A percentile compares a stretch with the other conserved stretches of the same genome.
phyloP scores from a whole-genome alignment of 1,140 invertebrate genomes.

The Neotoxoptera formosana region DNA sequence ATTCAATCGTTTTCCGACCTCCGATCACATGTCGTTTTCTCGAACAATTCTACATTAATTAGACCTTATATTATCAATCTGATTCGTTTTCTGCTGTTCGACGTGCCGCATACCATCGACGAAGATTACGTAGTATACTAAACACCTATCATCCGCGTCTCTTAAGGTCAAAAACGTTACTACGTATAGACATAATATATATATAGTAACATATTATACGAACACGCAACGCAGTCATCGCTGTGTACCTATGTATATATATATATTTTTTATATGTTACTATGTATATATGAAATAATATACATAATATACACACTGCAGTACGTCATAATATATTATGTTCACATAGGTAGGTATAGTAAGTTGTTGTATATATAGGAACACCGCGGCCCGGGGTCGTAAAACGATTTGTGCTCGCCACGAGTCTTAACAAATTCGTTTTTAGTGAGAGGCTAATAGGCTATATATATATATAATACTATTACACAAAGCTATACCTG shows the following conservation, averaged over 20 bases:
- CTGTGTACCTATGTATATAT: not conserved
- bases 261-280: too few relatives aligned
- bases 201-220: too few relatives aligned
- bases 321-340: not conserved
- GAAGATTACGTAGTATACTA: not conserved
- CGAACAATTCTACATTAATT: not conserved
- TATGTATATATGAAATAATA: not conserved
- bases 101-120: not conserved
- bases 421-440: conserved; percentile 7
- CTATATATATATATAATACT: not conserved
- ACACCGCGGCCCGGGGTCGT: not conserved
- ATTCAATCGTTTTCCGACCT: not conserved
- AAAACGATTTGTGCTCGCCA: not conserved
- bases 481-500: not conserved
- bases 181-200: not conserved
- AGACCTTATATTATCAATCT: not conserved
- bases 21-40: not conserved
- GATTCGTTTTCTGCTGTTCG: not conserved
- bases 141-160: not conserved
- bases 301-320: not conserved
- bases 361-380: not conserved
- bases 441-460: conserved; percentile 37
- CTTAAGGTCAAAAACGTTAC: conserved; percentile 33
- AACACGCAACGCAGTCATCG: not conserved
- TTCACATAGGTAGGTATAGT: not conserved